Base-by-base conservation (phyloP, 2,888 invertebrate genomes). In the Lacanobia wlatinum region DNA sequence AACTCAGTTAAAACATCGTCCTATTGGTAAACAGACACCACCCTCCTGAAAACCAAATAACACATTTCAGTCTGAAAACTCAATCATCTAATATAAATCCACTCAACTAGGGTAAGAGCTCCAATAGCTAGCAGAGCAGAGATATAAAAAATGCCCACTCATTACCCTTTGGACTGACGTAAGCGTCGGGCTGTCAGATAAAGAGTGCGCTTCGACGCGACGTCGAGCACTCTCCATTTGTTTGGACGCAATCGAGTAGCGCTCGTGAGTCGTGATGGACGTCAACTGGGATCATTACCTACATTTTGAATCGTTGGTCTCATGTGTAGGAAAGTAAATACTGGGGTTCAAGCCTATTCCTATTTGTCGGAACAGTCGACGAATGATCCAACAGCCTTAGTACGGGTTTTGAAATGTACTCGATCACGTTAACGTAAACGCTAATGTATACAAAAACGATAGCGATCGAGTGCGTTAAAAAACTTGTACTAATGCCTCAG, bases 161-260 rank as follows among this genome's bases (percentile, higher is more conserved):
- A 78, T 87, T 84, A 84, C 83, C 83, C 79, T 73, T 83, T 80
- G 77, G 86, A 85, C 82, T 72, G 80, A 83, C 87, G 81, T 82
- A 78, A 78, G 84, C 83, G 60, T 73, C 74, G 50, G 23, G 81
- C 86, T 84, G 87, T 88, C 89, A 85, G 82, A 66, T 83, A 73
- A 77, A 89, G 89, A 80, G 84, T 73, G 73, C 66, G 73, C 74
- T 70, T 63, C 73, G 77, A 70, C 77, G 76, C 68, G 75, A 68
- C 56, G 61, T 88, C 78, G 73, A 90, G 91, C 40, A 84, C 84
- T 48, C 89, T 90, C 88, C 69, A 84, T 85, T 84, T 90, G 90
- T 90, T 90, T 88, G 89, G 82, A 76, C 78, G 84, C 82, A 67
- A 77, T 83, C 76, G 77, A 87, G 86, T 69, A 50, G 76, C 81